Evolutionary conservation across 2,888 invertebrate species (phyloP), one percentile per base, ranked within the genome.

Genomic region (Netelia virgata): DNA sequence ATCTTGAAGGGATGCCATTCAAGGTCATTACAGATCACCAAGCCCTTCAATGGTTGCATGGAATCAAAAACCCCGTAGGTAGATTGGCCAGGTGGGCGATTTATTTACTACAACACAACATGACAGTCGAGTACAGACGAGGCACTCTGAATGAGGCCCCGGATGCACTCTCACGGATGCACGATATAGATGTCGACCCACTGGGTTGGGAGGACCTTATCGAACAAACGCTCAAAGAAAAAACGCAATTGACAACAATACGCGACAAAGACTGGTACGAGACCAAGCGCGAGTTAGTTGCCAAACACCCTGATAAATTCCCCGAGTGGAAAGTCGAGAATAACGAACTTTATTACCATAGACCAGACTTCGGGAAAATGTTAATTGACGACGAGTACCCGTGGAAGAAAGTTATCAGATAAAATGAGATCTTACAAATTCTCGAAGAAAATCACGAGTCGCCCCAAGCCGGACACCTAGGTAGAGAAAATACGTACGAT

Each of bases 231-330:
- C 3, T 47, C 3, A 3, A 47, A 16, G 63, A 1, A 43, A 75
- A 11, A 61, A 83, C 43, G 28, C 50, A 23, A 50, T 63, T 59
- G 16, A 68, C 43, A 16, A 16, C 68, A 6, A 43, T 68, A 8
- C n/a, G 68, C 47, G 68, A 68, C 50, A n/a, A 68, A 1, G 57
- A 83, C 23, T 83, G 83, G 83, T 83, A 74, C 61, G 16, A 68
- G 1, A 83, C 74, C 3, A 83, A 83, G 20, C 47, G 43, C 0
- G 53, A 74, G 11, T 18, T 80, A 10, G 83, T 80, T 1, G 0
- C 6, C 16, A 43, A 68, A 66, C 63, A 82, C 8, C 18, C 18
- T 20, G 57, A 41, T 6, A 64, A 36, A 66, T 81, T 81, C 28
- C 14, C 57, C 6, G 81, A 81, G 11, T 81, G 75, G 81, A 81